These are phyloP conservation scores for Syngnathus rostellatus DNA, from an alignment of 2,797 vertebrate species.

Conservation along the genomic window DNA sequence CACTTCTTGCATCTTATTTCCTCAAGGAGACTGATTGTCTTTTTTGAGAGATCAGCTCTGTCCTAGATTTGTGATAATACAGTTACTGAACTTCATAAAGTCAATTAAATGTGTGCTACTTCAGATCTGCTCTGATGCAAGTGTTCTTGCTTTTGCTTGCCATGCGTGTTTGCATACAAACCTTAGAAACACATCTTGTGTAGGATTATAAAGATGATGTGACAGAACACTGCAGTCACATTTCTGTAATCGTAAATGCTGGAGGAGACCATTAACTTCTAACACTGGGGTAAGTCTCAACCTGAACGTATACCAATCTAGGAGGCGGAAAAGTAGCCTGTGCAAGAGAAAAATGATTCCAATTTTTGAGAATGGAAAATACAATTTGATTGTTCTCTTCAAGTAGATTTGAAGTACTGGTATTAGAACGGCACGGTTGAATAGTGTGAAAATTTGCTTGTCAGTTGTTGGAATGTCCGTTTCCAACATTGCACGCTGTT, in stretches of 20 bases:
- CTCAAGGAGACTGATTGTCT: not conserved
- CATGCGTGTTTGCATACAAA: not conserved
- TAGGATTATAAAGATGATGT: not conserved
- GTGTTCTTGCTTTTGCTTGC: not conserved
- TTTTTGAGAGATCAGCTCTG: not conserved
- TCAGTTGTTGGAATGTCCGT: slow-evolving; percentile 10
- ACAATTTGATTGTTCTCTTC: not conserved
- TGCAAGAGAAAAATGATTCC: not conserved
- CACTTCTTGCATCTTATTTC: not conserved
- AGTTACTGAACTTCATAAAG: not conserved
- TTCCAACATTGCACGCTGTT: slow-evolving; percentile 28
- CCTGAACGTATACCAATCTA: not conserved
- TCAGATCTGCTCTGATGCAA: not conserved
- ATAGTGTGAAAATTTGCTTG: not conserved
- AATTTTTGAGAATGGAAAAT: not conserved
- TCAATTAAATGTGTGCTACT: not conserved
- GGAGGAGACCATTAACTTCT: not conserved
- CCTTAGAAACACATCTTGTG: not conserved
- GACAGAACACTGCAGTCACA: not conserved
- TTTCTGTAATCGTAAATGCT: not conserved
- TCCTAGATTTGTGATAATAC: not conserved
- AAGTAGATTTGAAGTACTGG: not conserved
- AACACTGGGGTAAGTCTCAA: not conserved
- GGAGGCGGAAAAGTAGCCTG: not conserved
- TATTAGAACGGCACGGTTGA: not conserved